phyloP scores from a whole-genome alignment of 1,140 invertebrate genomes.

The Temnothorax curvispinosus region DNA sequence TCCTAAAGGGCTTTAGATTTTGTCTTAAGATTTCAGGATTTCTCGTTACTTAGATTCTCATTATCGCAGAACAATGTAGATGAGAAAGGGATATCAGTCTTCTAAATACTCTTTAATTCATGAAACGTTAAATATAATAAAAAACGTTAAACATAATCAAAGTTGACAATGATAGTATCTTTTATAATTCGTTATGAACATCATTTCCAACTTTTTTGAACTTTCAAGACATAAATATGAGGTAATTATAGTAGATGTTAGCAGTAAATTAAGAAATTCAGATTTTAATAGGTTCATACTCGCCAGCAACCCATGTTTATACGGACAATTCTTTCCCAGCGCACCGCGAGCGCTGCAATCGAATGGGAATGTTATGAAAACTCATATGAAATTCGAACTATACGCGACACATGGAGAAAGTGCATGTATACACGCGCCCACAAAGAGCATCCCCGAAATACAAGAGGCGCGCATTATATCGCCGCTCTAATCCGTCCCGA shows the following conservation, averaged over 20 bases:
- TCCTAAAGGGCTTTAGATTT: neutral
- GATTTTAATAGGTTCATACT: neutral
- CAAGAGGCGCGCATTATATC: constrained; percentile 46
- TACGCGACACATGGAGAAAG: neutral
- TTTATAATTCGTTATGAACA: neutral
- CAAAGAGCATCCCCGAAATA: constrained; percentile 13
- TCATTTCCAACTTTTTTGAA: neutral
- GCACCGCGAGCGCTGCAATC: neutral
- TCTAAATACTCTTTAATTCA: neutral
- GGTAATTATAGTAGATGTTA: neutral
- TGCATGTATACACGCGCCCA: neutral
- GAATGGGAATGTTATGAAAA: constrained; percentile 29
- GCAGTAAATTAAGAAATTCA: neutral
- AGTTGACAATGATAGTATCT: neutral
- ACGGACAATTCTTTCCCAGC: neutral
- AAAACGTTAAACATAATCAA: neutral
- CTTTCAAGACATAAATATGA: neutral
- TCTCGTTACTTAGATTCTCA: neutral
- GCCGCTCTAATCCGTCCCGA: constrained; percentile 37
- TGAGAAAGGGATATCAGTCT: neutral
- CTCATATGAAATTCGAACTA: constrained; percentile 40
- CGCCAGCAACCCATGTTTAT: neutral
- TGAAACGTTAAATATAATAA: neutral
- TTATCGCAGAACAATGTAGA: neutral
- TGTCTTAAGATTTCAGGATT: neutral